A percentile compares a stretch with the other conserved stretches of the same genome.
Conservation (phyloP, 2,888 invertebrate genomes). For the Drosophila lacicola region DNA sequence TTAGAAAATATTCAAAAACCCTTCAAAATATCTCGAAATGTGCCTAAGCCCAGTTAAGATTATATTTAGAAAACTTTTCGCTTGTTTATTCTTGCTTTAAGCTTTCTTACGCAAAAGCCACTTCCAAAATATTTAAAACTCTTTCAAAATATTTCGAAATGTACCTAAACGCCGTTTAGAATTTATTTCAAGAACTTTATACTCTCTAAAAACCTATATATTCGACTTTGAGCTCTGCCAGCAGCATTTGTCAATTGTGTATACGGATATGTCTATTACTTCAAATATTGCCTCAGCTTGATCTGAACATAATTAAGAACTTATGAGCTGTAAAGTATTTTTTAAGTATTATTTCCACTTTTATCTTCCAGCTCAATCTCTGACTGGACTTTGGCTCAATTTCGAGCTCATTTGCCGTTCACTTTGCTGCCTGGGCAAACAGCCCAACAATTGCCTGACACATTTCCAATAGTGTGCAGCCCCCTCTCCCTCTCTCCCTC, state of each 20-base stretch:
- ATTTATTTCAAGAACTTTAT: no score
- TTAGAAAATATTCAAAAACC: no score
- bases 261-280: background rate
- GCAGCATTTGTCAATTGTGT: background rate
- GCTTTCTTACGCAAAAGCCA: no score
- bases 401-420: conserved; percentile 2
- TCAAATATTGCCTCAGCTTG: background rate
- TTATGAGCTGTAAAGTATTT: background rate
- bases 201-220: no score
- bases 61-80: no score
- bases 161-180: no score
- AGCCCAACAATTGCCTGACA: conserved; percentile 45
- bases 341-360: conserved; percentile 1
- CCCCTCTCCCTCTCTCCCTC: background rate
- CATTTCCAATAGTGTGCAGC: conserved; percentile 58
- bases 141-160: no score
- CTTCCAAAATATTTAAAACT: no score
- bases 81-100: no score
- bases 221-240: no score
- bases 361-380: conserved; percentile 7
- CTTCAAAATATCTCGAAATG: no score
- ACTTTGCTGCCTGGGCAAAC: conserved; percentile 12
- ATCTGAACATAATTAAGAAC: background rate
- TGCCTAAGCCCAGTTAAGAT: no score
- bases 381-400: background rate